phyloP scores from a whole-genome alignment of 2,113 vertebrate genomes.

The Engraulis encrasicolus region DNA sequence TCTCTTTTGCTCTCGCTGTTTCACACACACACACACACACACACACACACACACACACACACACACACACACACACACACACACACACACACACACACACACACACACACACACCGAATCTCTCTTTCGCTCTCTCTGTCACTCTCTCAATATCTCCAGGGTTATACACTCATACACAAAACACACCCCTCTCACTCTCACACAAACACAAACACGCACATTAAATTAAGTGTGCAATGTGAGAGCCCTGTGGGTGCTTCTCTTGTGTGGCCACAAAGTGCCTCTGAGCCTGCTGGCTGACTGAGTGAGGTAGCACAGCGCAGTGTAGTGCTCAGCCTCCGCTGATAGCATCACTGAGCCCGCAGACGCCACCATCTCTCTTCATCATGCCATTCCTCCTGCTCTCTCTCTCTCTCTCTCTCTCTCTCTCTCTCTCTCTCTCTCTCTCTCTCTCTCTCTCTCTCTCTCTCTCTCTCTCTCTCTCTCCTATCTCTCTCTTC shows the following conservation, averaged over 20 bases:
- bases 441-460: not conserved
- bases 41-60: constrained; percentile 30
- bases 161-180: not conserved
- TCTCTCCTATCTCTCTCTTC: not conserved
- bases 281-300: not conserved
- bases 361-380: not conserved
- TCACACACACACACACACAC: too few species aligned
- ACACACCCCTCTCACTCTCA: too few species aligned
- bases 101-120: not conserved
- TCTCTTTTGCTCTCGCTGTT: too few species aligned
- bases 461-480: not conserved
- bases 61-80: not conserved
- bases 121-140: too few species aligned
- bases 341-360: not conserved
- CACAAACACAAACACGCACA: not conserved
- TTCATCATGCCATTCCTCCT: not conserved
- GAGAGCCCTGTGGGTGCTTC: not conserved
- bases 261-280: not conserved
- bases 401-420: not conserved
- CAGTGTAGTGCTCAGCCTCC: too few species aligned
- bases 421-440: not conserved
- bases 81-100: constrained; percentile 12
- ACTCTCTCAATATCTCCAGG: too few species aligned
- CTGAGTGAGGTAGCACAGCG: not conserved
- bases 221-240: not conserved